Evolutionary conservation across 2,888 invertebrate species (phyloP), one percentile per base, ranked within the genome.

Genomic region (Listrodromus nycthemerus): DNA sequence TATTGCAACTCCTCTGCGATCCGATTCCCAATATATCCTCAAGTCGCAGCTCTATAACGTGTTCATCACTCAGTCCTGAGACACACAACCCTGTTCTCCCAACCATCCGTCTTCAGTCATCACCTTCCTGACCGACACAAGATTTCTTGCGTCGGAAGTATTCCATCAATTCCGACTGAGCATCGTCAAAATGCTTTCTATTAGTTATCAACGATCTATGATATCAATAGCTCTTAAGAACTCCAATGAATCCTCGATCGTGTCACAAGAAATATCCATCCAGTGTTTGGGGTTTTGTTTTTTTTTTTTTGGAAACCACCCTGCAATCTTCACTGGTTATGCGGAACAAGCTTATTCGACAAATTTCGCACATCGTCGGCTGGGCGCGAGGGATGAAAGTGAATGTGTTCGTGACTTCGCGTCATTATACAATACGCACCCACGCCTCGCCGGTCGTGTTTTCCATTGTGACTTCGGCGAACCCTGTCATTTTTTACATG

Each of bases 401-500:
- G 41, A 41, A 52, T 52, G 52, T 41, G 63, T 84, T 81, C 84
- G 84, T 84, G 84, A 84, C 84, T 78, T 21, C 65, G 37, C 65
- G 74, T 84, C 81, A 81, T 84, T 84, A 84, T 19, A 24, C 37
- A 50, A 69, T 83, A 83, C 80, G 75, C 75, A 75, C 74, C 48
- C 74, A 61, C 74, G 67, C 80, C 69, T 75, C 71, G 63, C 65
- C 65, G 52, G 73, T 74, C 69, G 63, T 67, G 71, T 67, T 78
- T 82, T 61, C 19, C 50, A n/a, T 21, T 16, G 27, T 30, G 67
- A 41, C 66, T 45, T n/a, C 30, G 75, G 71, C 48, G 30, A 89
- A 90, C 86, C 90, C 90, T 87, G 87, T 90, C 88, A 90, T 89
- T 90, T 88, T 88, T 88, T 87, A 84, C 80, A 79, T 77, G 83